Evolutionary conservation across 2,888 invertebrate species (phyloP), one percentile per base, ranked within the genome.

Genomic region (Rhingia rostrata): DNA sequence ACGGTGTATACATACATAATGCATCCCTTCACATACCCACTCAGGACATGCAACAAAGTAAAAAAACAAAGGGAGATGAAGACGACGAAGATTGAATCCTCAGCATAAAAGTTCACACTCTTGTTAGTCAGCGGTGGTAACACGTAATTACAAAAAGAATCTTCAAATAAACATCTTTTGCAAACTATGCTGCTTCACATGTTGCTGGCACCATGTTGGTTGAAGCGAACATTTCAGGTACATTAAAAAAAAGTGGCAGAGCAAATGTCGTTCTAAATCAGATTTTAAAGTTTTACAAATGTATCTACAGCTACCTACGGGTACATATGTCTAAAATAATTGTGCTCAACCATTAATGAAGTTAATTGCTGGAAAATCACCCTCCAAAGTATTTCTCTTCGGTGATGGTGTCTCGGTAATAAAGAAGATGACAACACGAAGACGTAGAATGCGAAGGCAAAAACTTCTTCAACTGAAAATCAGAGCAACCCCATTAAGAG

Each of bases 341-440:
- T 79, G 73, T 83, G 67, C 53, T 83, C 73, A 69, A 35, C 69
- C 60, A 84, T 79, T 84, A 84, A 69, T 74, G 64, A 64, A 79
- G 74, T 74, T 84, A 84, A 84, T 84, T 79, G 79, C 83, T 79
- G 83, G 83, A 84, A 84, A 84, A 84, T 84, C 73, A 79, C 53
- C 79, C 73, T 72, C 61, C 12, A 43, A 41, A 43, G 41, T 33
- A 37, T 22, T 45, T 35, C 22, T 61, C 39, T 4, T 9, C 49
- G 49, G n/a, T 9, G 32, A n/a, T 5, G n/a, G n/a, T 22, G 58
- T 1, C 39, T 22, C 6, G 39, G 4, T 30, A 37, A 37, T 54
- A 37, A 37, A 63, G 35, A 49, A 49, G n/a, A 64, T 49, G 22
- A 5, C 12, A 61, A 22, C 39, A 22, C 22, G 30, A 64, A 64